Evolutionary conservation across 2,888 invertebrate species (phyloP), one percentile per base, ranked within the genome.

Genomic region (Stictocephala bisonia): DNA sequence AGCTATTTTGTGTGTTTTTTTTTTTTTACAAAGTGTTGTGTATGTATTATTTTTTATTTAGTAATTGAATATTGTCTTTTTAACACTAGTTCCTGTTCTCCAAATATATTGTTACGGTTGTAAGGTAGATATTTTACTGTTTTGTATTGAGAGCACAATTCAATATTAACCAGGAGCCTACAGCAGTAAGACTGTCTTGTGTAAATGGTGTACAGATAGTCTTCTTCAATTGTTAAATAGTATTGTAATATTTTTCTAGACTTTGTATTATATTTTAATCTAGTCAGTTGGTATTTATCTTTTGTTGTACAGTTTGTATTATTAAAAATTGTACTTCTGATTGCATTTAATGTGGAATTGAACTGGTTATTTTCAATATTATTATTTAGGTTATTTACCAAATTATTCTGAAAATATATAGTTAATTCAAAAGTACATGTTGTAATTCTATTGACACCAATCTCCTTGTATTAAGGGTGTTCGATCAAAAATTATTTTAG

Each of bases 161-260:
- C 44, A 27, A 41, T 64, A 44, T 40, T 20, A 24, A 60, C 35
- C 40, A 20, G 24, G 3, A 40, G 40, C 41, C 40, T 40, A 18
- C 11, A 40, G 22, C 13, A 18, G 40, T 15, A 60, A 64, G 64
- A 64, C 64, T 64, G 64, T 40, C 44, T 24, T 40, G 3, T 64
- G 64, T 64, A 64, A 44, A 64, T 64, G 64, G 44, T 64, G 64
- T 64, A 64, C 64, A 64, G 60, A 40, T 35, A 20, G 26, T 60
- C n/a, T 40, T 60, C 35, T 22, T 40, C 9, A 44, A 4, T 60
- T 27, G 60, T 60, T 64, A 44, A 64, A 64, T 64, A 64, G 64
- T 71, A 71, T 58, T 71, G 70, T 71, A 71, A 71, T 71, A 71
- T 71, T 71, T 71, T 71, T 71, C 58, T 71, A 71, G 70, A 71